These are phyloP conservation scores for Diceros bicornis DNA, from an alignment of 2,797 vertebrate species.

Conservation along the genomic window DNA sequence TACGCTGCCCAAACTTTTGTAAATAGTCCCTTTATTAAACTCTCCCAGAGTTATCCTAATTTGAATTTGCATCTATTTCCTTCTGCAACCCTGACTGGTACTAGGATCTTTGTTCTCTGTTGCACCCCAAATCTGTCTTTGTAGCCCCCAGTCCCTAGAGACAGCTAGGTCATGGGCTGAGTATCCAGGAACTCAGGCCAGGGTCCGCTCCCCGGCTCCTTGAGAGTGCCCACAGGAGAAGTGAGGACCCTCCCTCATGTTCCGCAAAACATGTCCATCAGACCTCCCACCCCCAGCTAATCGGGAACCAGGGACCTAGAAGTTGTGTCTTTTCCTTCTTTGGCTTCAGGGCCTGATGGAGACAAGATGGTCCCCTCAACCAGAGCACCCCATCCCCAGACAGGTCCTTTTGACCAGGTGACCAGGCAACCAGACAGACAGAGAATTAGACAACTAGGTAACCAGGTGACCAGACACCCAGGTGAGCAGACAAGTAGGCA, in stretches of 20 bases:
- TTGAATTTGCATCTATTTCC: slow-evolving; percentile 49
- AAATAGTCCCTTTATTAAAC: not conserved
- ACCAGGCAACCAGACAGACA: not conserved
- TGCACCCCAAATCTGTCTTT: not conserved
- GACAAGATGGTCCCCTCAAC: not conserved
- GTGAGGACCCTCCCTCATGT: not conserved
- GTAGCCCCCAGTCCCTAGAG: not conserved
- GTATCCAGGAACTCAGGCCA: not conserved
- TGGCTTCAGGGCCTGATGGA: not conserved
- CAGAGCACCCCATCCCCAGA: not conserved
- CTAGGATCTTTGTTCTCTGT: not conserved
- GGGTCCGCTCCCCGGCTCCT: not conserved
- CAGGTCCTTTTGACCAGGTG: not conserved
- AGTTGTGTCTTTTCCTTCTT: not conserved
- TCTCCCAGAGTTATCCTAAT: not conserved
- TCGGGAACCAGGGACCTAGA: not conserved
- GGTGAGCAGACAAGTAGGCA: not conserved
- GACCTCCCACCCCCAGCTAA: not conserved
- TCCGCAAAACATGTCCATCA: not conserved
- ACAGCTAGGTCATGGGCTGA: not conserved
- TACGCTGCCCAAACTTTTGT: not conserved
- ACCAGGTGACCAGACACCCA: not conserved
- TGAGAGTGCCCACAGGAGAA: not conserved
- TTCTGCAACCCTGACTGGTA: not conserved
- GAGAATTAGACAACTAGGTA: slow-evolving; percentile 1